Evolutionary conservation across 2,797 vertebrate species (phyloP).

Genomic region (Varecia variegata): DNA sequence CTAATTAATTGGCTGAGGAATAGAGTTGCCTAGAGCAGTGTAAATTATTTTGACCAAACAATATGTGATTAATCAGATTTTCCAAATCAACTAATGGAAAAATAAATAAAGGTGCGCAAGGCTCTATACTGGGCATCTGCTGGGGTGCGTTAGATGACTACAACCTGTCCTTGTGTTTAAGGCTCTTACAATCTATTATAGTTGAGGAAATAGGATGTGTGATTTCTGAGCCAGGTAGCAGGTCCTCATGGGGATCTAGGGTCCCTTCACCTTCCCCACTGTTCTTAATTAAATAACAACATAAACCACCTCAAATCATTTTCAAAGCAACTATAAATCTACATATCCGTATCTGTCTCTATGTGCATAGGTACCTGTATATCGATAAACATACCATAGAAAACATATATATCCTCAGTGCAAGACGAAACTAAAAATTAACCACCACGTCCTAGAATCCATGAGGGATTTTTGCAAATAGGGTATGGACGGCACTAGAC

Average conservation of each 20-base stretch:
- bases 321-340: background rate
- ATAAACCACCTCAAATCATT: no score
- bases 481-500: accelerated
- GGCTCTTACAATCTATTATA: background rate
- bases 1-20: constrained; percentile 36
- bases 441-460: background rate
- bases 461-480: background rate
- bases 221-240: background rate
- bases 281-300: background rate
- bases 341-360: background rate
- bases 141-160: background rate
- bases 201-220: accelerated
- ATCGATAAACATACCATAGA: background rate
- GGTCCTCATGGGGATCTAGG: accelerated
- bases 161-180: background rate
- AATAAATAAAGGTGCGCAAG: background rate
- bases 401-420: accelerated
- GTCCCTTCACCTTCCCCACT: background rate
- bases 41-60: background rate
- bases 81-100: background rate
- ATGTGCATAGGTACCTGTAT: accelerated
- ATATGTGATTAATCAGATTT: constrained; percentile 15
- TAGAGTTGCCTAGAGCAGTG: background rate
- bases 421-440: background rate
- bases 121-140: accelerated